Evolutionary conservation across 2,888 invertebrate genomes (phyloP), one percentile per base, ranked within the genome.

Genomic region (Pollenia labialis): DNA sequence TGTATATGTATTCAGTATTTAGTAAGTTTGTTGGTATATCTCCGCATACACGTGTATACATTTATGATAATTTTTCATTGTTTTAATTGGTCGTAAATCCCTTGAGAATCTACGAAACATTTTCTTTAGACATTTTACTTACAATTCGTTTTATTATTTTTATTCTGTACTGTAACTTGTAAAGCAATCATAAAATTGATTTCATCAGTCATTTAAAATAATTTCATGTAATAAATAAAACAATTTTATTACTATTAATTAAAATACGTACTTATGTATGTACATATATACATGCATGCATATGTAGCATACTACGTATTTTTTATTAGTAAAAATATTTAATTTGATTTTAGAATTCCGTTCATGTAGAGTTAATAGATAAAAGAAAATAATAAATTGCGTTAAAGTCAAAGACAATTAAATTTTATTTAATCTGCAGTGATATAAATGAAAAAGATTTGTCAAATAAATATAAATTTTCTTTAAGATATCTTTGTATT

Each of bases 71-170:
- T 32, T 32, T 6, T 88, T 82, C 88, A 84, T 80, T 75, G 80
- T 82, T 88, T 88, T 87, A 89, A 88, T 88, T 89, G 88, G 87
- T 88, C 88, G 86, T 88, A 88, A 89, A 88, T 89, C 88, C 88
- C 88, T 32, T 46, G 79, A 83, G 89, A 46, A 48, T 66, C 11
- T 68, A 8, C 32, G 46, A 11, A 68, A 72, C 48, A 68, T 74
- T 68, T 79, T 79, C 16, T 60, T 23, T 42, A 42, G 50, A 46
- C 52, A 32, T 54, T 62, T 64, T 6, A 48, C 11, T 10, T 23
- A 32, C 23, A n/a, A 58, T 50, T 69, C 18, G 32, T 66, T 81
- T 50, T 32, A 32, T 32, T 40, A n/a, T 4, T 60, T 40, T 16
- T 48, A 64, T 60, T 42, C n/a, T 14, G 8, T 10, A 76, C 4